Conservation (phyloP, 1,140 invertebrate genomes). For the Pseudachorutes palmiensis region DNA sequence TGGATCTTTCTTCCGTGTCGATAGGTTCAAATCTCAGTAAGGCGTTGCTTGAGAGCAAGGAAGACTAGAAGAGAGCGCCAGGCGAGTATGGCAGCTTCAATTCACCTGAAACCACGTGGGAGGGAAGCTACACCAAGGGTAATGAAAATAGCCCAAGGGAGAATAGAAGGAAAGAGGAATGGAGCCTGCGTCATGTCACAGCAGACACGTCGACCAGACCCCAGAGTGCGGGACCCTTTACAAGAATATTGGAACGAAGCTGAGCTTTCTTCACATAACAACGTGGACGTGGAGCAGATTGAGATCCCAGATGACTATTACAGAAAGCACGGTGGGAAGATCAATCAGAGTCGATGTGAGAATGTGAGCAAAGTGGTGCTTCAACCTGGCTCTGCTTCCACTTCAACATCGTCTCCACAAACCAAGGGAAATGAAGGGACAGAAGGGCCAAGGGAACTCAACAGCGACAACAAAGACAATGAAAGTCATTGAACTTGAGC, state of each 20-base stretch:
- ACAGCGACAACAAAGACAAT: not conserved
- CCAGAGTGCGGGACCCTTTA: constrained; percentile 25
- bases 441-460: not conserved
- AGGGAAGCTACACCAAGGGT: no score
- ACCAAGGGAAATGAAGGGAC: not conserved
- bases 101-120: no score
- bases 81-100: no score
- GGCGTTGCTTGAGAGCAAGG: constrained; percentile 15
- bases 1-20: no score
- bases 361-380: not conserved
- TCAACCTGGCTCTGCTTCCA: not conserved
- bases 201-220: no score
- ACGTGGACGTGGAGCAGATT: constrained; percentile 33
- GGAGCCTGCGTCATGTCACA: no score
- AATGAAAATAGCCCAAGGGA: no score
- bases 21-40: constrained; percentile 16
- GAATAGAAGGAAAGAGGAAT: no score
- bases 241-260: constrained; percentile 32
- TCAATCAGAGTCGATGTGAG: no score
- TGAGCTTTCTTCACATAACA: constrained; percentile 30
- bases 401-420: not conserved
- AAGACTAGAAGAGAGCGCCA: not conserved
- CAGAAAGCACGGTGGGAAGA: not conserved
- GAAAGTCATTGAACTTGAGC: no score
- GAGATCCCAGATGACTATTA: constrained; percentile 27